These are phyloP conservation scores for Pogonus chalceus DNA, from an alignment of 1,140 invertebrate genomes.

Conservation along the genomic window DNA sequence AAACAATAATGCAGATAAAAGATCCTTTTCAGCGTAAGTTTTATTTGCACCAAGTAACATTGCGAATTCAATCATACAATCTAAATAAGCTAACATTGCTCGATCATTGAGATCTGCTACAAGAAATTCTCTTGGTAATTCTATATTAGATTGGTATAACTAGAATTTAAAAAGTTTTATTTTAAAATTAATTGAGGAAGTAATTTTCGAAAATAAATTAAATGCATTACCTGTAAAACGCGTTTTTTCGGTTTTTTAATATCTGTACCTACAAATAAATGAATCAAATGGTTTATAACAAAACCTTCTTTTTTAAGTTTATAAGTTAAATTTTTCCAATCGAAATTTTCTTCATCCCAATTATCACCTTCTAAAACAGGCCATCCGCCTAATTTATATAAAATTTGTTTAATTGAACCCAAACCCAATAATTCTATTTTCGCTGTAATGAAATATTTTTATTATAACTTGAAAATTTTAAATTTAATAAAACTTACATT, in stretches of 20 bases:
- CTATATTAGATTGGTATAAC: slow-evolving; percentile 51
- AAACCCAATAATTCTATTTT: slow-evolving; percentile 30
- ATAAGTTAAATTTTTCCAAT: slow-evolving; percentile 27
- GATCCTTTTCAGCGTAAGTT: slow-evolving; percentile 34
- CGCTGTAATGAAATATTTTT: no score
- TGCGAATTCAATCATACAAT: slow-evolving; percentile 40
- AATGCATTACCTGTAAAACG: slow-evolving; percentile 2
- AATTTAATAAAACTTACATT: no score
- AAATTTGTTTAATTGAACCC: slow-evolving; percentile 36
- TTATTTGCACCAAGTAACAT: slow-evolving; percentile 44
- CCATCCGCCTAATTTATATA: slow-evolving; percentile 49
- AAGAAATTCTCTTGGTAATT: slow-evolving; percentile 46
- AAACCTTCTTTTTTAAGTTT: slow-evolving; percentile 19
- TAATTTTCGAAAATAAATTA: no score
- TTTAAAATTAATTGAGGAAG: not conserved
- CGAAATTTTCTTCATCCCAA: slow-evolving; percentile 41
- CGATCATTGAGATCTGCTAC: slow-evolving; percentile 35
- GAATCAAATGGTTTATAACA: slow-evolving; percentile 14
- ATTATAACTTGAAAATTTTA: no score
- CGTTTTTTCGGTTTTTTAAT: slow-evolving; percentile 33
- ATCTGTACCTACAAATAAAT: slow-evolving; percentile 41
- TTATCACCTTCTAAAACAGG: slow-evolving; percentile 42
- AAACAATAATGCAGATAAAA: slow-evolving; percentile 48
- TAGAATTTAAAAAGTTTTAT: slow-evolving; percentile 22
- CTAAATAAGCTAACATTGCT: slow-evolving; percentile 30